Evolutionary conservation across 2,888 invertebrate genomes (phyloP).

Genomic region (Meteorus colon): DNA sequence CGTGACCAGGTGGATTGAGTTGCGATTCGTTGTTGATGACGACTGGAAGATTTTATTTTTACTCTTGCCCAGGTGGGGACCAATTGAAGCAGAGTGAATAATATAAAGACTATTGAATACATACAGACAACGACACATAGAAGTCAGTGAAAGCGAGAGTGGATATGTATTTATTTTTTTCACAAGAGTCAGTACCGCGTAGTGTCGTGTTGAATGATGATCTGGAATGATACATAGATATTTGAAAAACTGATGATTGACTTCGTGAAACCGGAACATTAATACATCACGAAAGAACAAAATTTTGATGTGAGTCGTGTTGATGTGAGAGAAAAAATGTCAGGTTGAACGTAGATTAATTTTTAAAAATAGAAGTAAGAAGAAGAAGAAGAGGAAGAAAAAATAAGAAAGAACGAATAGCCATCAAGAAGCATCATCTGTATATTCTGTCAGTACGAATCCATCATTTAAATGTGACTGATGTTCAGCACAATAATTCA

Average conservation of each 20-base stretch:
- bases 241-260: not conserved
- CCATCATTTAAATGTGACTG: conserved; percentile 7
- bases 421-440: not conserved
- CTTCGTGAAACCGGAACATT: not conserved
- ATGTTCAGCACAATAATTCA: not conserved
- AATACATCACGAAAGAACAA: not conserved
- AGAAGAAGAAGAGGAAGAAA: not conserved
- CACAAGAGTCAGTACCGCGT: not conserved
- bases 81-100: not conserved
- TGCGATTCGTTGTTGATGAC: conserved; percentile 3
- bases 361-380: not conserved
- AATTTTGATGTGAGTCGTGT: not conserved
- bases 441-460: not conserved
- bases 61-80: conserved; percentile 9
- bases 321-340: not conserved
- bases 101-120: not conserved
- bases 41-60: conserved; percentile 8
- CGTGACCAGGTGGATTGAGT: not conserved
- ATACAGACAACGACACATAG: not conserved
- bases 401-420: not conserved
- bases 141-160: not conserved
- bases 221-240: not conserved
- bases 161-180: not conserved
- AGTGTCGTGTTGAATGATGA: conserved; percentile 3
- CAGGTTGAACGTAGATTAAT: not conserved